Evolutionary conservation across 2,888 invertebrate species (phyloP).

Genomic region (Carterocephalus palaemon): DNA sequence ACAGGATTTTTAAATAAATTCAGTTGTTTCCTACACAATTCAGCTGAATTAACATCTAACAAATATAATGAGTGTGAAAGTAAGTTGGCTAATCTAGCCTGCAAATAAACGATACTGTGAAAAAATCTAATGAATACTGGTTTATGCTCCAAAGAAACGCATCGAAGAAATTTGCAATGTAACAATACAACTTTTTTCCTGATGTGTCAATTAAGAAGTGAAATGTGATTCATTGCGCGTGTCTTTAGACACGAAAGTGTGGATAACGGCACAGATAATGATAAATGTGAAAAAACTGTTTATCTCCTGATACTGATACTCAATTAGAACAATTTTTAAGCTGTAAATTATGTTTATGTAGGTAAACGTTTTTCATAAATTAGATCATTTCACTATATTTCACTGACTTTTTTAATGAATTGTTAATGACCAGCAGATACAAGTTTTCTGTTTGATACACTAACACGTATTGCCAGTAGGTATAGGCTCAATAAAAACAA

Average conservation of each 20-base stretch:
- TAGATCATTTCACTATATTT: too few species aligned
- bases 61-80: slow-evolving; percentile 15
- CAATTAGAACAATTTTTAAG: background rate
- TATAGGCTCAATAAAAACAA: too few species aligned
- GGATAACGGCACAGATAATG: slow-evolving; percentile 11
- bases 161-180: slow-evolving; percentile 21
- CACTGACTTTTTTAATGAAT: too few species aligned
- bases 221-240: slow-evolving; percentile 24
- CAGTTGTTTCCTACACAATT: background rate
- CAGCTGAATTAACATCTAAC: slow-evolving; percentile 4
- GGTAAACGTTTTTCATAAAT: too few species aligned
- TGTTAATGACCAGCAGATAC: too few species aligned
- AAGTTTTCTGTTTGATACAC: too few species aligned
- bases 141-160: slow-evolving; percentile 10
- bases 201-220: slow-evolving; percentile 24
- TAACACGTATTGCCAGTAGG: too few species aligned
- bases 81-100: background rate
- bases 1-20: background rate
- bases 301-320: slow-evolving; percentile 1
- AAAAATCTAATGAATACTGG: slow-evolving; percentile 8
- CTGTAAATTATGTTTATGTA: too few species aligned
- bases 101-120: background rate
- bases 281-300: slow-evolving; percentile 9
- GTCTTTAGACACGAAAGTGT: slow-evolving; percentile 18
- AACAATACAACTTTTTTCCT: slow-evolving; percentile 24